These are phyloP conservation scores for Anhinga anhinga DNA, from an alignment of 2,113 vertebrate genomes.

Conservation along the genomic window DNA sequence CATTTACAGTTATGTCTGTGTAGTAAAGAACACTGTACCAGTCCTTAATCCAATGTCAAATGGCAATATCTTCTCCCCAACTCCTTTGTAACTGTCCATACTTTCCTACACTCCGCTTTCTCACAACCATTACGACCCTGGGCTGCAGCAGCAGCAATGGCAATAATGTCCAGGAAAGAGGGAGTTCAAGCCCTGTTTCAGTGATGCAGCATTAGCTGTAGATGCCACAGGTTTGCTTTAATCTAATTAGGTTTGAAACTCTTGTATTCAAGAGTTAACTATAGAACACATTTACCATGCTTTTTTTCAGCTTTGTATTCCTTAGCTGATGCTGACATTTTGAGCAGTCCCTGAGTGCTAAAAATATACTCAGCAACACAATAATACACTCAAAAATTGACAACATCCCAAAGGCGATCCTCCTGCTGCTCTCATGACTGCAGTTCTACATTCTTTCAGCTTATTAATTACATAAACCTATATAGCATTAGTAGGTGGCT, in stretches of 20 bases:
- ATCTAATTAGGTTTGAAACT: neutral
- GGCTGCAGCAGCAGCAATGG: neutral
- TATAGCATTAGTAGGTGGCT: neutral
- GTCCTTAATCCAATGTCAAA: neutral
- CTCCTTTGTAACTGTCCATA: neutral
- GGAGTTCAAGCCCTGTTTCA: neutral
- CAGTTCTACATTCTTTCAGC: neutral
- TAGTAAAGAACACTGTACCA: neutral
- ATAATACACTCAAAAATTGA: neutral
- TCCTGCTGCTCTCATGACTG: neutral
- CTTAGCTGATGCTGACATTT: neutral
- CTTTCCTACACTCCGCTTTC: neutral
- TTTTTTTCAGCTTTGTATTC: neutral
- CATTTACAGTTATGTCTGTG: neutral
- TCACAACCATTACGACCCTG: neutral
- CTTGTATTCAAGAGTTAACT: neutral
- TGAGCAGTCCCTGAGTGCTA: neutral
- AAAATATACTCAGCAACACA: neutral
- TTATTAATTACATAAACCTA: neutral
- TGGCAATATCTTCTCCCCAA: neutral
- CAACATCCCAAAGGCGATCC: neutral
- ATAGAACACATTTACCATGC: neutral
- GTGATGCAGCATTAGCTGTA: neutral
- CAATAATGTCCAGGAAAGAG: neutral
- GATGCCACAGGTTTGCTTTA: neutral